Conservation (phyloP, 1,140 invertebrate species). For the Nebria ingens region DNA sequence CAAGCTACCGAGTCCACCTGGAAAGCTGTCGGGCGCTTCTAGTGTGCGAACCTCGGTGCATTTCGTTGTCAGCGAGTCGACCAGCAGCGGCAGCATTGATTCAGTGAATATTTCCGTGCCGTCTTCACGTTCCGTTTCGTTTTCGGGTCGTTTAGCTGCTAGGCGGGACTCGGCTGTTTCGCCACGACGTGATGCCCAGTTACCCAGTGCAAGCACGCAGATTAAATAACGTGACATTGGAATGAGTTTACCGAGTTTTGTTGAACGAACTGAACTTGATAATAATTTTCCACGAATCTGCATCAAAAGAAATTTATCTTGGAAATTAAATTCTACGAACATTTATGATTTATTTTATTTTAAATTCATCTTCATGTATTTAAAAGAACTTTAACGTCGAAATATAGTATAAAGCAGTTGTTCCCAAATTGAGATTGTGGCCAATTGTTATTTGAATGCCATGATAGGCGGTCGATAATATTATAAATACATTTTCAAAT, state of each 20-base stretch:
- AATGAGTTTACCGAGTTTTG: constrained; percentile 58
- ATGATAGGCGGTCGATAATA: too few relatives aligned
- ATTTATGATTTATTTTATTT: too few relatives aligned
- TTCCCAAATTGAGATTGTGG: too few relatives aligned
- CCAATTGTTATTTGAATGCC: too few relatives aligned
- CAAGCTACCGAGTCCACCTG: constrained; percentile 46
- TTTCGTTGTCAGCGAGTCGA: constrained; percentile 60
- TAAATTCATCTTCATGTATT: too few relatives aligned
- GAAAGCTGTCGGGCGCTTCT: constrained; percentile 54
- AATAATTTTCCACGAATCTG: constrained; percentile 61
- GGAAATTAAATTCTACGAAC: too few relatives aligned
- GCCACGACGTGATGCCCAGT: constrained; percentile 41
- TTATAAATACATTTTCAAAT: too few relatives aligned
- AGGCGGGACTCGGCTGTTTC: constrained; percentile 39
- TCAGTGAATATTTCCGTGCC: constrained; percentile 38
- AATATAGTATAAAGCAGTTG: too few relatives aligned
- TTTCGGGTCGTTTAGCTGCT: constrained; percentile 37
- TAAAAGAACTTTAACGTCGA: too few relatives aligned
- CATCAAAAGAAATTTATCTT: too few relatives aligned
- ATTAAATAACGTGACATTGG: constrained; percentile 72
- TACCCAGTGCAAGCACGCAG: constrained; percentile 72
- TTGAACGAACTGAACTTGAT: constrained; percentile 54
- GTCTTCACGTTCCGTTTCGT: constrained; percentile 36
- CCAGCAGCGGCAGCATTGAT: constrained; percentile 49
- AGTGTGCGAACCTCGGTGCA: constrained; percentile 68